A percentile compares a stretch with the other conserved stretches of the same genome.
Evolutionary conservation across 2,797 vertebrate species (phyloP).

Genomic region (Cuniculus paca): DNA sequence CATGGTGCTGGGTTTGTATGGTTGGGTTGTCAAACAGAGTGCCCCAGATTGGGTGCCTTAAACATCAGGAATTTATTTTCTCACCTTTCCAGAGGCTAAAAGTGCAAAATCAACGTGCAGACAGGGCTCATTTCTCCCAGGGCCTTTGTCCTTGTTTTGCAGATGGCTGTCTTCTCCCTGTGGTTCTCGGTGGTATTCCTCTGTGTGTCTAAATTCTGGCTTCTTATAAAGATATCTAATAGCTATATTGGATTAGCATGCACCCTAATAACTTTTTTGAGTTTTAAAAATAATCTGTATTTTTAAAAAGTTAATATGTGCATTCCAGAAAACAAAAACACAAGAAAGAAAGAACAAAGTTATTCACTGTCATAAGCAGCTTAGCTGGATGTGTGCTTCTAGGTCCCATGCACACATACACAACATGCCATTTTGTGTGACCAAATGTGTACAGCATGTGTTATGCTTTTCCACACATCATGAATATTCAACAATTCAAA

Average conservation of each 20-base stretch:
- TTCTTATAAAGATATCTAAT: background rate
- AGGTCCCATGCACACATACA: background rate
- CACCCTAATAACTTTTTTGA: background rate
- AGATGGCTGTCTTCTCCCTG: background rate
- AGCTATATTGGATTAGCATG: background rate
- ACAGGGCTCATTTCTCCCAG: background rate
- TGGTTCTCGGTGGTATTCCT: too few species aligned
- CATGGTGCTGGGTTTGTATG: too few species aligned
- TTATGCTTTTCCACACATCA: constrained; percentile 62
- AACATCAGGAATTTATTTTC: background rate
- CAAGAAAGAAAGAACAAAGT: constrained; percentile 61
- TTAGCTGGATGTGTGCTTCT: background rate
- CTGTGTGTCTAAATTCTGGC: too few species aligned
- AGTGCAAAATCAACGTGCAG: background rate
- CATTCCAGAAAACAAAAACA: constrained; percentile 66
- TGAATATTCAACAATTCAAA: constrained; percentile 71
- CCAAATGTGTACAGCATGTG: background rate
- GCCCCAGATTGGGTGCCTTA: background rate
- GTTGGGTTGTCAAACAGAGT: too few species aligned
- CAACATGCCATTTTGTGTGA: background rate
- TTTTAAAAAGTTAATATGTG: constrained; percentile 65
- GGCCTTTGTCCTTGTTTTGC: background rate
- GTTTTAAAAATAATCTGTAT: constrained; percentile 63
- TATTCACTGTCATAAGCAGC: constrained; percentile 42
- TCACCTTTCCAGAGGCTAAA: background rate